Conservation (phyloP, 2,888 invertebrate species). For the Amiota communis region DNA sequence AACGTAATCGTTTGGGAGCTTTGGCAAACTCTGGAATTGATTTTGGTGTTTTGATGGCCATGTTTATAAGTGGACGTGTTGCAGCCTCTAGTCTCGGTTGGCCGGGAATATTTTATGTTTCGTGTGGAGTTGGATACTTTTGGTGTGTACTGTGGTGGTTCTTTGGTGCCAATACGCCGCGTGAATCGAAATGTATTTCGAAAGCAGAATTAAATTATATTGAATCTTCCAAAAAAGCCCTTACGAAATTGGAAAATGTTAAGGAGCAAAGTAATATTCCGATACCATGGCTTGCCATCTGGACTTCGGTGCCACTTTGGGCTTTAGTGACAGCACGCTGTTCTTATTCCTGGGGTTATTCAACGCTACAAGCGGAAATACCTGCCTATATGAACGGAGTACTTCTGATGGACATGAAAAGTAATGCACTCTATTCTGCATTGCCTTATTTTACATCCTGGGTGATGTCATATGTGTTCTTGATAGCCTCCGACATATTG, state of each 20-base stretch:
- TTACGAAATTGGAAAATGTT: constrained; percentile 31
- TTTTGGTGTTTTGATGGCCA: constrained; percentile 79
- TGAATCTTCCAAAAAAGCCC: constrained; percentile 72
- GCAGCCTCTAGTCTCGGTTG: constrained; percentile 78
- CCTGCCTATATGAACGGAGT: constrained; percentile 81
- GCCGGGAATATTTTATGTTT: constrained; percentile 80
- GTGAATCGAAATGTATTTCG: constrained; percentile 75
- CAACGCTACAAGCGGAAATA: constrained; percentile 81
- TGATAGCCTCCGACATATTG: constrained; percentile 72
- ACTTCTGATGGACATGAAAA: constrained; percentile 77
- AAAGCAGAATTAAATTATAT: constrained; percentile 77
- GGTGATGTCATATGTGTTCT: constrained; percentile 74
- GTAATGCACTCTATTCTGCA: constrained; percentile 74
- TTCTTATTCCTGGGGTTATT: constrained; percentile 82
- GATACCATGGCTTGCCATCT: constrained; percentile 79
- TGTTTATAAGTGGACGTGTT: constrained; percentile 78
- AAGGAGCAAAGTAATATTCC: constrained; percentile 57
- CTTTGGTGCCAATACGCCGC: constrained; percentile 77
- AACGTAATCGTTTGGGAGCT: constrained; percentile 77
- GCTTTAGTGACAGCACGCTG: constrained; percentile 76
- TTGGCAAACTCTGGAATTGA: constrained; percentile 77
- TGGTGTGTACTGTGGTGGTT: constrained; percentile 76
- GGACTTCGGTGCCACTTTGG: constrained; percentile 80
- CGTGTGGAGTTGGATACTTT: constrained; percentile 74
- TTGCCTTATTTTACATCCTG: constrained; percentile 76